These are phyloP conservation scores for Lanius ludovicianus DNA, from an alignment of 2,113 vertebrate species.

Conservation along the genomic window DNA sequence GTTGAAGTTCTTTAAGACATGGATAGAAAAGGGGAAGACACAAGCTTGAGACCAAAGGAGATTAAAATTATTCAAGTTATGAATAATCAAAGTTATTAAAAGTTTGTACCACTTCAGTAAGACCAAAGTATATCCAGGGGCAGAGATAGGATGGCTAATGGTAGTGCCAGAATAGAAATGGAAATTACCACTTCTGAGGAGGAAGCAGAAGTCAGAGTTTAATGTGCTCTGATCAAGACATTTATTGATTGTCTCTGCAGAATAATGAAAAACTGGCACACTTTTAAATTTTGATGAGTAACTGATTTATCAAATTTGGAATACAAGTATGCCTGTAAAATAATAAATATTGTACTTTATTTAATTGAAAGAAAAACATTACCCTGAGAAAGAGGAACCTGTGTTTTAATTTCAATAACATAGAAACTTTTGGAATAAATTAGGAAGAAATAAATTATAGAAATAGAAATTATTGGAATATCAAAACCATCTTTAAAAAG, in stretches of 20 bases:
- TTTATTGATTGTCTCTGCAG: neutral
- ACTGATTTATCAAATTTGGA: neutral
- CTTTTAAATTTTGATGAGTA: neutral
- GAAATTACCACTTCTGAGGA: neutral
- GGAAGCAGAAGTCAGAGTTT: neutral
- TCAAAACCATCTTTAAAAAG: neutral
- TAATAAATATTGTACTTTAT: neutral
- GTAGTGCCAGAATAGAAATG: neutral
- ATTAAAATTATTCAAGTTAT: neutral
- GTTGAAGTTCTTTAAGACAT: neutral
- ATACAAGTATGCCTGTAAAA: neutral
- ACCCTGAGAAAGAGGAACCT: neutral
- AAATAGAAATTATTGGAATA: neutral
- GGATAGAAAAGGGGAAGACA: neutral
- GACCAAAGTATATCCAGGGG: neutral
- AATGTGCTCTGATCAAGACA: neutral
- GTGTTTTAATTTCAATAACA: neutral
- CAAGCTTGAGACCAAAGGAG: neutral
- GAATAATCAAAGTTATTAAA: neutral
- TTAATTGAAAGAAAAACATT: neutral
- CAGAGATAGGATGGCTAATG: neutral
- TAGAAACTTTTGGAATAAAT: neutral
- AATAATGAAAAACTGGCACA: neutral
- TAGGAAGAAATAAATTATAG: neutral
- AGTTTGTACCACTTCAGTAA: neutral